These are phyloP conservation scores for Paramisgurnus dabryanus DNA, from an alignment of 2,113 vertebrate genomes.

Conservation along the genomic window DNA sequence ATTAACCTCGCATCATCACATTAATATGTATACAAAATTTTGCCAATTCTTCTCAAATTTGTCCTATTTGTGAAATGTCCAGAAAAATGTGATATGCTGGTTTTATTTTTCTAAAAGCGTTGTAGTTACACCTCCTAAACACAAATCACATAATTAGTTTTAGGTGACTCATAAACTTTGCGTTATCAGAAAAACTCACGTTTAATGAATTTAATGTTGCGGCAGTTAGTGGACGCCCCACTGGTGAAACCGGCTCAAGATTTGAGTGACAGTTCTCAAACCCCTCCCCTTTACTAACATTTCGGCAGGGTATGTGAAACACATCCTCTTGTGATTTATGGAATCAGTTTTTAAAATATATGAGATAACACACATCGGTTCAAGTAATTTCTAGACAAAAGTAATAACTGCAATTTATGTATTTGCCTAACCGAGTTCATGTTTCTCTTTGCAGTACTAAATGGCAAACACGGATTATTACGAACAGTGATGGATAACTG, in stretches of 20 bases:
- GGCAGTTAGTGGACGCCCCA: conserved; percentile 45
- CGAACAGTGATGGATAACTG: not conserved
- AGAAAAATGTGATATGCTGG: not conserved
- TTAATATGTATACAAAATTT: not conserved
- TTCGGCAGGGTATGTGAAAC: conserved; percentile 7
- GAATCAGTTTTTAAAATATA: not conserved
- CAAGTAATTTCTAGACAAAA: not conserved
- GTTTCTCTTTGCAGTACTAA: not conserved
- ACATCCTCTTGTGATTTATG: not conserved
- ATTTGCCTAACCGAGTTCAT: not conserved
- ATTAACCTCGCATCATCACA: not conserved
- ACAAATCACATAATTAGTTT: not conserved
- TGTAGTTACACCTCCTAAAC: not conserved
- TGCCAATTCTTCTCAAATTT: not conserved
- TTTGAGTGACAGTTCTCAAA: conserved; percentile 49
- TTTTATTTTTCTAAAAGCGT: not conserved
- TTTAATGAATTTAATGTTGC: conserved; percentile 49
- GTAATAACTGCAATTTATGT: not conserved
- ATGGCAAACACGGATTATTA: conserved; percentile 3
- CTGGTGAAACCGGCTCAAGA: conserved; percentile 41
- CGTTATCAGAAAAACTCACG: conserved; percentile 39
- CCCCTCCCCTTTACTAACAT: conserved; percentile 41
- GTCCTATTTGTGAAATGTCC: not conserved
- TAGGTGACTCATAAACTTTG: conserved; percentile 1
- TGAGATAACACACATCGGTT: not conserved